Conservation (phyloP, 2,797 vertebrate species). For the Danio tinwini region DNA sequence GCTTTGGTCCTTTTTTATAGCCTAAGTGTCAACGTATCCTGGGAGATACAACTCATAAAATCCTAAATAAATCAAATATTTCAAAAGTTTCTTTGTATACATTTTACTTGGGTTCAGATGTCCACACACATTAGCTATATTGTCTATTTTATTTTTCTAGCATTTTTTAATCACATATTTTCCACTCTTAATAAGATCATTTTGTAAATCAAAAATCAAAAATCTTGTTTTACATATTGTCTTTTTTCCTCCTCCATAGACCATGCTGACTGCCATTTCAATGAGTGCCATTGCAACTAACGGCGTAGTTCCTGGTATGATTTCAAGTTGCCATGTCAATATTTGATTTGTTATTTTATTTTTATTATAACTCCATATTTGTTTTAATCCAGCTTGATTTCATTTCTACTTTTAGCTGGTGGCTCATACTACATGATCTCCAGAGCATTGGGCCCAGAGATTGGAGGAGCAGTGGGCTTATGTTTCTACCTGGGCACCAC, state of each 20-base stretch:
- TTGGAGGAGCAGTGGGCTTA: constrained; percentile 94
- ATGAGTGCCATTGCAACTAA: constrained; percentile 99
- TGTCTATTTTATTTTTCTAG: background rate
- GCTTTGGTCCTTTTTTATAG: too few relatives aligned
- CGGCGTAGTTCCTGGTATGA: constrained; percentile 93
- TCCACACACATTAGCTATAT: background rate
- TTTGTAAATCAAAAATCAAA: background rate
- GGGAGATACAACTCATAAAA: too few relatives aligned
- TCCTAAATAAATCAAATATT: too few relatives aligned
- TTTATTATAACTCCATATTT: background rate
- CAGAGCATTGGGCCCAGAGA: constrained; percentile 92
- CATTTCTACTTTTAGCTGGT: constrained; percentile 79
- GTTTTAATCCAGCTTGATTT: background rate
- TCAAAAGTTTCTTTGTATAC: too few relatives aligned
- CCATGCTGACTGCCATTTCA: constrained; percentile 94
- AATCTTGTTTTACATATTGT: constrained; percentile 13
- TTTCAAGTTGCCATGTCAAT: background rate
- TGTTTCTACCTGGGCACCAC: constrained; percentile 97
- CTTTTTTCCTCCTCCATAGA: constrained; percentile 75
- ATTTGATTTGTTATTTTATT: background rate
- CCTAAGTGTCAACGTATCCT: too few relatives aligned
- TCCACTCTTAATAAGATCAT: background rate
- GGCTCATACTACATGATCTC: constrained; percentile 99
- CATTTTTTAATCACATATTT: background rate
- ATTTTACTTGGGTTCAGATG: too few relatives aligned